A percentile compares a stretch with the other conserved stretches of the same genome.
These are phyloP conservation scores for Pteropus alecto DNA, from an alignment of 2,113 vertebrate species.

Conservation along the genomic window DNA sequence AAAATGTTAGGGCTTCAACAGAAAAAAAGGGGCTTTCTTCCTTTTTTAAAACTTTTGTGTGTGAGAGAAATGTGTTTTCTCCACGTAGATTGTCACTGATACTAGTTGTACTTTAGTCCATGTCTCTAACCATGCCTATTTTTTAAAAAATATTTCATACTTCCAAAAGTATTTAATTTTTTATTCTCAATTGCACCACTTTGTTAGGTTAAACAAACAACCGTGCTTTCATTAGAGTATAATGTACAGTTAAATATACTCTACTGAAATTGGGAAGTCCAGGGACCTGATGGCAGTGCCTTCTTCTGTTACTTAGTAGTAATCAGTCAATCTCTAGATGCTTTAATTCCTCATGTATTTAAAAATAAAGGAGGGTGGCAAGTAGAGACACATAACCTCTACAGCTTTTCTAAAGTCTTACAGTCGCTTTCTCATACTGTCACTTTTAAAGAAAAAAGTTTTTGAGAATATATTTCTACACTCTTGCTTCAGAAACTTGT, in stretches of 20 bases:
- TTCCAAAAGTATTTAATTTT: not conserved
- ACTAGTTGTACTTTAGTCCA: not conserved
- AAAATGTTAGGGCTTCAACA: conserved; percentile 26
- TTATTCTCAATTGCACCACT: not conserved
- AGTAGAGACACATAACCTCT: not conserved
- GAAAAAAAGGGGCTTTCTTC: not conserved
- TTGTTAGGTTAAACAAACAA: not conserved
- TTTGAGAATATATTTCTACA: not conserved
- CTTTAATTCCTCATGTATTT: not conserved
- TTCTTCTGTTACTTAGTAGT: not conserved
- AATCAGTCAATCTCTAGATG: not conserved
- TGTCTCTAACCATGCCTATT: not conserved
- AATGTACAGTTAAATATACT: not conserved
- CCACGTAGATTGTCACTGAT: not conserved
- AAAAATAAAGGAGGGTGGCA: not conserved
- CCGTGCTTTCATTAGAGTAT: not conserved
- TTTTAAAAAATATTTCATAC: not conserved
- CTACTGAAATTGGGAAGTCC: not conserved
- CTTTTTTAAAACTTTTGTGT: not conserved
- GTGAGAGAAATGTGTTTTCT: not conserved
- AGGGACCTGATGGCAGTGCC: not conserved
- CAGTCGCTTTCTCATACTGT: not conserved
- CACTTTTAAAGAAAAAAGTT: not conserved
- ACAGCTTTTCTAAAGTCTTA: not conserved
- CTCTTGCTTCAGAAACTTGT: not conserved